These are phyloP conservation scores for Aphidius colemani DNA, from an alignment of 2,888 invertebrate species.

Conservation along the genomic window DNA sequence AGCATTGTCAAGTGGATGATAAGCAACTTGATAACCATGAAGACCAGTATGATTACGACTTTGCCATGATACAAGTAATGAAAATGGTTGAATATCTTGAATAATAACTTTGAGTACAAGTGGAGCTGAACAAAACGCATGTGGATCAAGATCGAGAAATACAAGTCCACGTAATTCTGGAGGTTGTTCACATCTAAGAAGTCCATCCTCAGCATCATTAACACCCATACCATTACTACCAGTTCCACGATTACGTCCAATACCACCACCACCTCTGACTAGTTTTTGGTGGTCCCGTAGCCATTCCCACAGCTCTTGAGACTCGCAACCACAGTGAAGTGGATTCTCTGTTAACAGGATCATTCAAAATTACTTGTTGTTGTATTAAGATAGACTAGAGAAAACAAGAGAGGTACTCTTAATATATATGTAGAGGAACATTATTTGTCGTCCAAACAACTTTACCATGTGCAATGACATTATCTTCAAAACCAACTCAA, in stretches of 20 bases:
- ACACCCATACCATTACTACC: conserved; percentile 38
- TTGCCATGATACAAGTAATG: conserved; percentile 88
- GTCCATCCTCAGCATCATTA: conserved; percentile 51
- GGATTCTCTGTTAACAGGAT: conserved; percentile 77
- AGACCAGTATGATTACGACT: conserved; percentile 85
- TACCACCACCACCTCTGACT: conserved; percentile 61
- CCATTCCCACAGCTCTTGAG: conserved; percentile 92
- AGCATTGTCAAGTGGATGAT: conserved; percentile 72
- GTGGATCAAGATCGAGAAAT: conserved; percentile 79
- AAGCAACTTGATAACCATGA: conserved; percentile 85
- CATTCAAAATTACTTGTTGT: background rate
- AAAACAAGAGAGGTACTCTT: background rate
- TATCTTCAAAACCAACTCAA: background rate
- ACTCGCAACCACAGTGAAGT: conserved; percentile 85
- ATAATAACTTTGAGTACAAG: conserved; percentile 84
- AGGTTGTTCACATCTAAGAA: conserved; percentile 81
- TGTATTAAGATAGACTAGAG: background rate
- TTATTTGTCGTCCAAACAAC: too few species aligned
- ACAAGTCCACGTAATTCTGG: conserved; percentile 75
- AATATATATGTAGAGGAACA: background rate
- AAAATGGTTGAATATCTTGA: conserved; percentile 87
- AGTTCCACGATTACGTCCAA: conserved; percentile 44
- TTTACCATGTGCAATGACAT: background rate
- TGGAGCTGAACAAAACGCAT: conserved; percentile 83
- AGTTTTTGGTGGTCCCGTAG: conserved; percentile 84